These are phyloP conservation scores for Chouioia cunea DNA, from an alignment of 2,888 invertebrate genomes.

Conservation along the genomic window DNA sequence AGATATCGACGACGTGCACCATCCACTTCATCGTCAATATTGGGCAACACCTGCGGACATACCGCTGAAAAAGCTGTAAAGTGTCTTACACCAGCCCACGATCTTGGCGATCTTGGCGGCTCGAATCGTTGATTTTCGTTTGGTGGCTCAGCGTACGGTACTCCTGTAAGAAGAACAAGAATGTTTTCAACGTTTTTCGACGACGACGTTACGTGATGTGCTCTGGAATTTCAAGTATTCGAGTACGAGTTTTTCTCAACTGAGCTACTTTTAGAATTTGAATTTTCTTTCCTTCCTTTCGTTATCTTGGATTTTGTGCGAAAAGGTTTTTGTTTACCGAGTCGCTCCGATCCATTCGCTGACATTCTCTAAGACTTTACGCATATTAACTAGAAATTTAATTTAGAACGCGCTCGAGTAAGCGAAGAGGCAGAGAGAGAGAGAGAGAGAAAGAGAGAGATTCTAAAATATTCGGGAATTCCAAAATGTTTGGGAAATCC, in stretches of 20 bases:
- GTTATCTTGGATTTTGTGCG: no score
- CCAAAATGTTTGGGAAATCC: constrained; percentile 33
- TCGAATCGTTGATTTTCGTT: constrained; percentile 83
- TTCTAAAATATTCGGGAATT: constrained; percentile 24
- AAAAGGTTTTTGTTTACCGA: constrained; percentile 17
- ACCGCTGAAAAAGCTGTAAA: constrained; percentile 83
- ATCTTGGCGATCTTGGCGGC: constrained; percentile 87
- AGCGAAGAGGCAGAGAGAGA: no score
- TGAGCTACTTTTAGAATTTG: constrained; percentile 20
- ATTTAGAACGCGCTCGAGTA: constrained; percentile 14
- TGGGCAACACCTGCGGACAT: constrained; percentile 87
- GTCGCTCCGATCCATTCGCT: constrained; percentile 9
- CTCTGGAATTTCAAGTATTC: constrained; percentile 4
- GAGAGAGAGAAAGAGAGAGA: not conserved
- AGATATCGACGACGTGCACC: constrained; percentile 80
- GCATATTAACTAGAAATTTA: constrained; percentile 1
- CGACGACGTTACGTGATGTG: constrained; percentile 25
- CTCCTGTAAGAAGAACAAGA: constrained; percentile 70
- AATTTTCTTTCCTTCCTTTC: no score
- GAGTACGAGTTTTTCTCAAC: constrained; percentile 16
- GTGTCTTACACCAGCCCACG: constrained; percentile 81
- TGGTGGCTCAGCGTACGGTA: constrained; percentile 87
- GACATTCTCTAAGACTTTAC: constrained; percentile 14
- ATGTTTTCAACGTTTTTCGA: no score
- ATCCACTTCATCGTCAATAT: constrained; percentile 73